Base-by-base conservation (phyloP, 1,140 invertebrate species). In the Drosophila lacertosa region DNA sequence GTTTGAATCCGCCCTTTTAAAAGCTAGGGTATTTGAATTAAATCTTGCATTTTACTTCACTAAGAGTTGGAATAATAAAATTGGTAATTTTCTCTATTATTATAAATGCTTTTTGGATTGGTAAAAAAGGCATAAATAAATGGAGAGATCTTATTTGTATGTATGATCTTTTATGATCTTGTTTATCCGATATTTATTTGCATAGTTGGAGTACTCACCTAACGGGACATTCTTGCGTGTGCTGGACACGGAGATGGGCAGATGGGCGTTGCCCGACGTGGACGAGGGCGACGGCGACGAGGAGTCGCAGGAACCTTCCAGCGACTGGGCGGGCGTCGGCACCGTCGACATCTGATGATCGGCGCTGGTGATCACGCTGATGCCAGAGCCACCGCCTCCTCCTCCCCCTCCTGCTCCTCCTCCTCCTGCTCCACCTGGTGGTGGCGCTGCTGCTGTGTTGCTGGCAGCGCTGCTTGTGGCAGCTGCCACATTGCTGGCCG, bases 231-330 rank as follows among this genome's bases (percentile, higher is more conserved):
- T 91, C 70, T 92, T 92, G 66, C 91, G 86, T 39, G 77, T 83
- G 54, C 89, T 71, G 45, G 91, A 89, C 35, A 91, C 79, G 69
- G 73, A 91, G 48, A 91, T 88, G 59, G 90, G 72, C 67, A 86
- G 57, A 37, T 77, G 84, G 10, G 76, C 82, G 60, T 82, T 83
- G 29, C 90, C 88, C 50, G 90, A 91, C 44, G 88, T 90, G 47
- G 90, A 91, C 10, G 90, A 91, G 37, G 90, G 90, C 53, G 90
- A 91, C 24, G 89, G 89, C 50, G 90, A 91, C 0, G 90, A 89
- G 44, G 90, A 91, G 70, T 91, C 90, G 63, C 90, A 90, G 33
- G 90, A 91, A 5, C 90, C 90, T 64, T 90, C 88, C 35, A 91
- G 45, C 22, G 90, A 91, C 24, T 89, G 89, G 26, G 90, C 86